A percentile compares a stretch with the other conserved stretches of the same genome.
These are phyloP conservation scores for Accipiter cooperii DNA, from an alignment of 2,113 vertebrate species.

Conservation along the genomic window DNA sequence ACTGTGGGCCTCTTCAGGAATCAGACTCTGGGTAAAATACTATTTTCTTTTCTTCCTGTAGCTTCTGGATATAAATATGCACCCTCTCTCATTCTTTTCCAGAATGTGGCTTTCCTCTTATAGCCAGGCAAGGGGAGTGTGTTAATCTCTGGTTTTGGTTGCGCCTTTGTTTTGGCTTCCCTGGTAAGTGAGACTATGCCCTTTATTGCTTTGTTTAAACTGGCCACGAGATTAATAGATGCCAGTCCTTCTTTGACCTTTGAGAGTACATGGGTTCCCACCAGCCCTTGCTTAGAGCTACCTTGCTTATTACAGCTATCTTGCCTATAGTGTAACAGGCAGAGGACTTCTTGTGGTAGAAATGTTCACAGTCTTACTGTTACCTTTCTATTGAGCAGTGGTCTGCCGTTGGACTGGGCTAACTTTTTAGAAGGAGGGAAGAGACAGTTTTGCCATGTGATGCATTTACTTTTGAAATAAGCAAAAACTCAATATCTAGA, in stretches of 20 bases:
- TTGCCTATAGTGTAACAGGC: neutral
- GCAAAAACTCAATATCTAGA: neutral
- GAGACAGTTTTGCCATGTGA: neutral
- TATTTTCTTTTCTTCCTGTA: neutral
- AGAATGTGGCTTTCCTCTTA: neutral
- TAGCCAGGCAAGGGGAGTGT: neutral
- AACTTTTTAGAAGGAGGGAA: neutral
- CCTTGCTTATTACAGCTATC: neutral
- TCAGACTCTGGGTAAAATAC: neutral
- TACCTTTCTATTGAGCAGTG: neutral
- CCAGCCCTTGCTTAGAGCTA: neutral
- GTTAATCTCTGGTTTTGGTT: neutral
- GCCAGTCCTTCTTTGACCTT: neutral
- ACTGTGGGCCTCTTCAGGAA: conserved; percentile 8
- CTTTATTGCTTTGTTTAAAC: neutral
- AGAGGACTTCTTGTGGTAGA: neutral
- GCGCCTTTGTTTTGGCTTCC: neutral
- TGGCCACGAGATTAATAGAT: neutral
- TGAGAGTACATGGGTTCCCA: neutral
- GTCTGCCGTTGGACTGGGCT: neutral
- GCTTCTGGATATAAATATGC: neutral
- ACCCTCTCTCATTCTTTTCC: neutral
- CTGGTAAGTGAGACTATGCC: accelerated
- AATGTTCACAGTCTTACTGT: neutral
- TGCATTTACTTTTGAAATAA: neutral